These are phyloP conservation scores for Ceratosolen fusciceps DNA, from an alignment of 1,140 invertebrate genomes.

Conservation along the genomic window DNA sequence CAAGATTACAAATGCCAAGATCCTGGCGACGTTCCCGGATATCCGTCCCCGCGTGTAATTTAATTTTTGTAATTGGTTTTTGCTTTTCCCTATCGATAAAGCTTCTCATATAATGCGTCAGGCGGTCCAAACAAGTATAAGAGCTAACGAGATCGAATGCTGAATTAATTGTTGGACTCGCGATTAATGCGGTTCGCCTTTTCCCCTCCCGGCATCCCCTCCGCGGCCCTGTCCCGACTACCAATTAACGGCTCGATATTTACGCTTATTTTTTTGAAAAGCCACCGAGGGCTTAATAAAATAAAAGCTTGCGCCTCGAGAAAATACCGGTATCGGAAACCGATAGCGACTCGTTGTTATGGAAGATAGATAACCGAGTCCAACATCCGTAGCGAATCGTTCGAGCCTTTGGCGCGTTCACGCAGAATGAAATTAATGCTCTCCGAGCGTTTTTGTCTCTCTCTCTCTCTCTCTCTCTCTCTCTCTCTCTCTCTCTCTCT, in stretches of 20 bases:
- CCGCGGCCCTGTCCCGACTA: no score
- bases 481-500: no score
- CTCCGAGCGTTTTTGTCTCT: slow-evolving; percentile 18
- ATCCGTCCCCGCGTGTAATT: no score
- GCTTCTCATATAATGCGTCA: background rate
- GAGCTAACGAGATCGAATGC: background rate
- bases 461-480: no score
- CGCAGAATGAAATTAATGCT: slow-evolving; percentile 67
- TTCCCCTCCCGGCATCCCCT: no score
- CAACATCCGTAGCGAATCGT: slow-evolving; percentile 57
- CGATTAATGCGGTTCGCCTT: background rate
- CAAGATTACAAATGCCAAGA: no score
- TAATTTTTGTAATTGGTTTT: no score
- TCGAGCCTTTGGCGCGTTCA: slow-evolving; percentile 58
- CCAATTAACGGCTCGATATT: slow-evolving; percentile 4
- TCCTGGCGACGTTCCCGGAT: no score
- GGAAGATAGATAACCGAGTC: slow-evolving; percentile 37
- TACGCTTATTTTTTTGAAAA: slow-evolving; percentile 1
- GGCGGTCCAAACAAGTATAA: background rate
- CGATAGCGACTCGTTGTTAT: background rate
- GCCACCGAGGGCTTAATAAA: background rate
- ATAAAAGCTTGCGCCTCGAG: background rate
- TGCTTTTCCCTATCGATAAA: background rate
- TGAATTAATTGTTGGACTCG: background rate
- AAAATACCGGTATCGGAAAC: background rate